Evolutionary conservation across 2,888 invertebrate species (phyloP).

Genomic region (Vanessa cardui): DNA sequence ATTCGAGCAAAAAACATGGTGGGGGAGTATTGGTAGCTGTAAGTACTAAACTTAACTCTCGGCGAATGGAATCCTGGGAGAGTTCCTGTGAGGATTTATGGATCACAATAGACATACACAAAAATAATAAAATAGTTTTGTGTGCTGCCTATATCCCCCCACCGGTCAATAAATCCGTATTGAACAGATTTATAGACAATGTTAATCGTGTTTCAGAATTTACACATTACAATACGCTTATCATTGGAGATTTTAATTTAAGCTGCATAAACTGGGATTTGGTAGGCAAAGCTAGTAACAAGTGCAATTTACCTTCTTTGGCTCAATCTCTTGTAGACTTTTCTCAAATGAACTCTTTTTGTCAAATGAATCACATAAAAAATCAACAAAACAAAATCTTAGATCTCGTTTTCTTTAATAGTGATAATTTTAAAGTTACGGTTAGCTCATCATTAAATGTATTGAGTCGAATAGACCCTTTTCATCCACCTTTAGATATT

Average conservation of each 20-base stretch:
- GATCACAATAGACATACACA: slow-evolving; percentile 3
- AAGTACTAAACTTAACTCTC: neutral
- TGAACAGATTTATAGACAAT: neutral
- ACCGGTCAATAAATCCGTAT: neutral
- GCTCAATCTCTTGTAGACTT: slow-evolving; percentile 11
- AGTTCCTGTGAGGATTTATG: slow-evolving; percentile 2
- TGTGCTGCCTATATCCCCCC: slow-evolving; percentile 18
- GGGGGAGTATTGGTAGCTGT: slow-evolving; percentile 10
- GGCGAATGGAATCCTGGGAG: neutral
- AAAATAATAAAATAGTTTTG: slow-evolving; percentile 11
- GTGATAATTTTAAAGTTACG: slow-evolving; percentile 5
- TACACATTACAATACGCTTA: neutral
- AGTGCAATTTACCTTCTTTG: too few species aligned
- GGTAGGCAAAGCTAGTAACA: neutral
- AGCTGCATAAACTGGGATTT: neutral
- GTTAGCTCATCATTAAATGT: neutral
- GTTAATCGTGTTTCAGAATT: slow-evolving; percentile 2
- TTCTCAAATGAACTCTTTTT: slow-evolving; percentile 3
- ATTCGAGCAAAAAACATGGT: neutral
- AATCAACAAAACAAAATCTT: slow-evolving; percentile 4
- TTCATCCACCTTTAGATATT: slow-evolving; percentile 14
- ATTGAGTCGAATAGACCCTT: slow-evolving; percentile 9
- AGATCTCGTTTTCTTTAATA: slow-evolving; percentile 6
- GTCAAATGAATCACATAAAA: slow-evolving; percentile 1
- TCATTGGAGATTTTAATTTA: neutral